Conservation (phyloP, 2,797 vertebrate species). For the Premnoplex brunnescens region DNA sequence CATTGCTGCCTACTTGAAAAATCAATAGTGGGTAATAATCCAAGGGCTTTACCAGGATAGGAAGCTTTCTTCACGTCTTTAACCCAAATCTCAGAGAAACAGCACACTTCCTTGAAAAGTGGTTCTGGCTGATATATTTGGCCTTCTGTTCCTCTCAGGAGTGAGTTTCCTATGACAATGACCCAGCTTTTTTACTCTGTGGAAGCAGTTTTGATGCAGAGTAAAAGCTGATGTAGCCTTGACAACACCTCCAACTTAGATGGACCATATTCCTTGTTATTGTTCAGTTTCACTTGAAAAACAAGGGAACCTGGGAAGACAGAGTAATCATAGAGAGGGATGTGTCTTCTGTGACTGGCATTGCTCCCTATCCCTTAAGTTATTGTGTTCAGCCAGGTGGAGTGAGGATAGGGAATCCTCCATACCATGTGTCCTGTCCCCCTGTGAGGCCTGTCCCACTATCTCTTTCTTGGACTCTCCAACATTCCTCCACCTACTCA, state of each 20-base stretch:
- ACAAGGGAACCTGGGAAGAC: neutral
- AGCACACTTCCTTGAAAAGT: neutral
- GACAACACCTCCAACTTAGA: neutral
- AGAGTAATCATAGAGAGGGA: no score
- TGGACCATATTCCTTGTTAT: neutral
- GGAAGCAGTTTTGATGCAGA: neutral
- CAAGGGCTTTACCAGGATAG: neutral
- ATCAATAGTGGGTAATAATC: neutral
- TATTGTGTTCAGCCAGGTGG: neutral
- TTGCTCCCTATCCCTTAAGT: neutral
- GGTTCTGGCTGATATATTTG: no score
- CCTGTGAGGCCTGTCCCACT: neutral
- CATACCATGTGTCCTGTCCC: neutral
- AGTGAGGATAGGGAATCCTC: neutral
- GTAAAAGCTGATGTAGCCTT: neutral
- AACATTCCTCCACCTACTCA: no score
- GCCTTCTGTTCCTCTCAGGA: neutral
- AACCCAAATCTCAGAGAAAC: neutral
- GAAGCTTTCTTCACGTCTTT: neutral
- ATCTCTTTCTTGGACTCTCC: neutral
- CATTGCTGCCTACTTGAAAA: neutral
- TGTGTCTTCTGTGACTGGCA: neutral
- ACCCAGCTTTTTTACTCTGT: neutral
- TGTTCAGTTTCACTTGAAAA: neutral
- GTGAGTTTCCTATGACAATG: neutral